Percentiles rank a stretch among this genome's conserved stretches.
These are phyloP conservation scores for Sinella curviseta DNA, from an alignment of 1,140 invertebrate species.

Conservation along the genomic window DNA sequence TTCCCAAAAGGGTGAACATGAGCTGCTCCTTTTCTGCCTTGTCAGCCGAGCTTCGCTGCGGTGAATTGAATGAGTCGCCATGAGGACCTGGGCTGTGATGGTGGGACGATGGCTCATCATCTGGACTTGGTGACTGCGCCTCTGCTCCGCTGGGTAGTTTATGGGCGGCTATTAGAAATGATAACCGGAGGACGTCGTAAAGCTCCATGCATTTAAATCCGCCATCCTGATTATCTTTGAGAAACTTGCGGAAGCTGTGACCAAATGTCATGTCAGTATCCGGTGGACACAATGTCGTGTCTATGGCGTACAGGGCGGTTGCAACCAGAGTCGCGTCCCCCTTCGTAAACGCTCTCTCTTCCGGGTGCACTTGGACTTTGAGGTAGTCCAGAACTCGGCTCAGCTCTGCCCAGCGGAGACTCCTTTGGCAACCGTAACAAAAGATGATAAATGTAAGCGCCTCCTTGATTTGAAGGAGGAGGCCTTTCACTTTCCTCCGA, in stretches of 20 bases:
- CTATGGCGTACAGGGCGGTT: conserved; percentile 60
- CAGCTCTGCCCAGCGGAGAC: conserved; percentile 60
- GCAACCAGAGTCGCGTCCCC: neutral
- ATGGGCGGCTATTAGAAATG: conserved; percentile 32
- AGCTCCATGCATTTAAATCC: conserved; percentile 36
- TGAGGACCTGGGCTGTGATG: neutral
- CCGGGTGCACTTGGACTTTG: conserved; percentile 36
- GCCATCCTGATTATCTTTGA: conserved; percentile 27
- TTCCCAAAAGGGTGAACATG: neutral
- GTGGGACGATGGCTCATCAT: neutral
- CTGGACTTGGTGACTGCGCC: too few species aligned
- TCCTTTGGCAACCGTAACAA: conserved; percentile 80
- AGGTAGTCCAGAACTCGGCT: conserved; percentile 58
- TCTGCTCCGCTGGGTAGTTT: neutral
- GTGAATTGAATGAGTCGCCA: neutral
- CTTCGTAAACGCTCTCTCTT: neutral
- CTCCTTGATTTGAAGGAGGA: conserved; percentile 76
- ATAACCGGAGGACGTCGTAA: conserved; percentile 35
- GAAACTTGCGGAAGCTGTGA: conserved; percentile 39
- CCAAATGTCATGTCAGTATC: conserved; percentile 35
- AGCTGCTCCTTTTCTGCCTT: neutral
- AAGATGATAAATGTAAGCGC: conserved; percentile 83
- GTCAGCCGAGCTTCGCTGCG: neutral
- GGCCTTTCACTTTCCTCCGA: conserved; percentile 73
- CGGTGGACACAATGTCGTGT: conserved; percentile 49